Evolutionary conservation across 2,888 invertebrate genomes (phyloP), one percentile per base, ranked within the genome.

Genomic region (Eupithecia tripunctaria): DNA sequence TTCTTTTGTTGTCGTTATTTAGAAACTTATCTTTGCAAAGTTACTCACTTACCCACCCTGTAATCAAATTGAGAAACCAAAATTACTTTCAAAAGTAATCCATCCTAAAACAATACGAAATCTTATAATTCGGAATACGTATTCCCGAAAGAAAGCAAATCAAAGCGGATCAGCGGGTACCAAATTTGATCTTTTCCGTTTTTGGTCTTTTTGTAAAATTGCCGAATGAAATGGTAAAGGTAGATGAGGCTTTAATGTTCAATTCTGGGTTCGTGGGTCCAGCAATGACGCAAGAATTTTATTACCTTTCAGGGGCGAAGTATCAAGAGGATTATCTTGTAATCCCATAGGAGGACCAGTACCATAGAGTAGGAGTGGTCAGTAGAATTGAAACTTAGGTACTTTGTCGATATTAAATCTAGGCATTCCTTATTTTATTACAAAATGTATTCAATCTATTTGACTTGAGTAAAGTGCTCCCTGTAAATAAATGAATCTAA

Each of bases 291-390:
- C 56, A 25, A 91, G 89, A 92, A 88, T 91, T 91, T 92, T 92
- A 92, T 92, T 91, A 90, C 89, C 86, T 81, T 81, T 82, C 81
- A 79, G 77, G 83, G 76, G 83, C 84, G 86, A 85, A 86, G 87
- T 89, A 92, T 90, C 89, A 91, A 92, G 89, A 90, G 93, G 93
- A 93, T 94, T 93, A 93, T 89, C 91, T 91, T 91, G 89, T 93
- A 91, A 94, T 93, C 93, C 92, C 88, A 84, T 85, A 87, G 90
- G 89, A 93, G 90, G 68, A 68, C 74, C 68, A 71, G 29, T 47
- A 14, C 12, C 27, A 32, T 72, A 68, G 8, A 65, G 47, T 29
- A 69, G 0, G 12, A 21, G 18, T 43, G 15, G 27, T 1, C 8
- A 25, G 27, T 65, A 65, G 65, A 65, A 47, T 12, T 3, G 66